phyloP scores from a whole-genome alignment of 2,113 vertebrate genomes.

The Macrotis lagotis region DNA sequence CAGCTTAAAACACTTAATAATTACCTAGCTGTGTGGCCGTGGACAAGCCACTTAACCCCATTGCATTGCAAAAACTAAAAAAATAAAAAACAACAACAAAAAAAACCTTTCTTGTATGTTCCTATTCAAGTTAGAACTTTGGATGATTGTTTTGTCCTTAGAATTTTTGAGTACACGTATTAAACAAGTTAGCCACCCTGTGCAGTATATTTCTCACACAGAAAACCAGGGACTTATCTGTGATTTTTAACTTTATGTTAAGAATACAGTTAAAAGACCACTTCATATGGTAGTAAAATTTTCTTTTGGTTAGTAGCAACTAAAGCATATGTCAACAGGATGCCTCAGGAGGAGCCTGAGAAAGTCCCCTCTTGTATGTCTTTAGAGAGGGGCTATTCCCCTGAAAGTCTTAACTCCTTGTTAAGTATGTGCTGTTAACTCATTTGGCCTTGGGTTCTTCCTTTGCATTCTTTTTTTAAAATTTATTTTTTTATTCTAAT shows the following conservation, averaged over 20 bases:
- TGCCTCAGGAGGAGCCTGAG: neutral
- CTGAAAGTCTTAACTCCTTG: neutral
- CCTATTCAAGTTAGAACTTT: neutral
- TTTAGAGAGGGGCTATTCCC: neutral
- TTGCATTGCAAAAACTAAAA: too few relatives aligned
- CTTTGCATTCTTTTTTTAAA: neutral
- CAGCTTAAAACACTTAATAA: too few relatives aligned
- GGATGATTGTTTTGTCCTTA: neutral
- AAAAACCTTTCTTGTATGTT: too few relatives aligned
- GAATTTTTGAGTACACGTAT: neutral
- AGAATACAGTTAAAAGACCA: neutral
- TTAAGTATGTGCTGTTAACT: neutral
- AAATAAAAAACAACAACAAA: too few relatives aligned
- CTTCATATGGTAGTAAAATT: neutral
- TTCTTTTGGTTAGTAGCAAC: neutral
- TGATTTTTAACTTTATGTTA: neutral
- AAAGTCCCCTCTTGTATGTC: neutral
- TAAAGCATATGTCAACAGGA: neutral
- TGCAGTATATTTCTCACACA: neutral
- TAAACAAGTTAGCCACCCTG: neutral
- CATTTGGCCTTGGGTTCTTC: neutral
- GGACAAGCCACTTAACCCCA: too few relatives aligned
- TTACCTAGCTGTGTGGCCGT: too few relatives aligned
- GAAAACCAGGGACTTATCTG: neutral
- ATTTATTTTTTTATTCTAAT: too few relatives aligned